Conservation (phyloP, 2,113 vertebrate species). For the Epinephelus fuscoguttatus region DNA sequence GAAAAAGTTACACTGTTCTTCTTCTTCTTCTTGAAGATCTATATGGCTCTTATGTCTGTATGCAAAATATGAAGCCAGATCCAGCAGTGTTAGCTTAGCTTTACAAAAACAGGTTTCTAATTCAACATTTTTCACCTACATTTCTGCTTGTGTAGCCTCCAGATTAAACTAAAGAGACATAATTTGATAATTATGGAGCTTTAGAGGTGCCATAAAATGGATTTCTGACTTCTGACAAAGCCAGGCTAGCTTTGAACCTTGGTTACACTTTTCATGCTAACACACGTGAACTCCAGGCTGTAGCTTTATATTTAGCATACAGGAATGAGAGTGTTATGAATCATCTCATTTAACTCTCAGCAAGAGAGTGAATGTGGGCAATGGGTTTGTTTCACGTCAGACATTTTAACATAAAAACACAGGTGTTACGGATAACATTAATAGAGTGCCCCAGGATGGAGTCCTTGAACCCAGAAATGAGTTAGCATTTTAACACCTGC, state of each 20-base stretch:
- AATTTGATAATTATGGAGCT: neutral
- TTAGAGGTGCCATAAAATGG: neutral
- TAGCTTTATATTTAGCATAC: neutral
- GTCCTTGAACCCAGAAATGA: too few species aligned
- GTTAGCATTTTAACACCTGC: too few species aligned
- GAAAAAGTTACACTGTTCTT: neutral
- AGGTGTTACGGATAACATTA: neutral
- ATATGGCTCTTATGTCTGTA: neutral
- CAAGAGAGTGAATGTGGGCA: neutral
- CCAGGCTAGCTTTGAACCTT: neutral
- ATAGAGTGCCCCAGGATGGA: too few species aligned
- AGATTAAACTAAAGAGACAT: too few species aligned
- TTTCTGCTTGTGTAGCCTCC: neutral
- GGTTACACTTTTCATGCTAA: neutral
- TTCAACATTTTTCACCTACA: too few species aligned
- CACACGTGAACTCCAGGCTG: neutral
- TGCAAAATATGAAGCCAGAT: neutral
- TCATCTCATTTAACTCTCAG: neutral
- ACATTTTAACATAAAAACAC: neutral
- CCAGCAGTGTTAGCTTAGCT: neutral
- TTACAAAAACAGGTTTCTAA: neutral
- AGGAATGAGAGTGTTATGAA: too few species aligned
- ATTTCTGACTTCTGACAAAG: neutral
- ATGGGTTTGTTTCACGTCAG: too few species aligned
- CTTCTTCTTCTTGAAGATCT: too few species aligned